These are phyloP conservation scores for Eristalis tenax DNA, from an alignment of 2,888 invertebrate genomes.

Conservation along the genomic window DNA sequence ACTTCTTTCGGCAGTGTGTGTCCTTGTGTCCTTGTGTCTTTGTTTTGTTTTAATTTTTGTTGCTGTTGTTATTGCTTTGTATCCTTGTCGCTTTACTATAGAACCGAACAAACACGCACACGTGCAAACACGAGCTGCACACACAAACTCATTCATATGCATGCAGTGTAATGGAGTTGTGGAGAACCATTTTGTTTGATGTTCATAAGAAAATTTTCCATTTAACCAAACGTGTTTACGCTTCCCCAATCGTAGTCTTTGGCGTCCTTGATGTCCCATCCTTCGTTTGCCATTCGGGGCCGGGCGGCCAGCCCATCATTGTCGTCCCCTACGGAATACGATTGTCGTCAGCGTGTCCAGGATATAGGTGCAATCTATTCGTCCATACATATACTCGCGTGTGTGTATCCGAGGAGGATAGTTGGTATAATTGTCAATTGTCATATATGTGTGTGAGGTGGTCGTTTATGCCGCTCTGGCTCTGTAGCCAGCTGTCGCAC, in stretches of 20 bases:
- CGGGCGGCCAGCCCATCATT: slow-evolving; percentile 33
- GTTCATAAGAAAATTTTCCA: slow-evolving; percentile 63
- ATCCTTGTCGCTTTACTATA: neutral
- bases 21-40: neutral
- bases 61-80: neutral
- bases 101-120: slow-evolving; percentile 15
- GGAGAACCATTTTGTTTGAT: slow-evolving; percentile 62
- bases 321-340: slow-evolving; percentile 32
- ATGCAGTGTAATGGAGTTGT: slow-evolving; percentile 56
- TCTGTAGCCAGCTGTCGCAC: slow-evolving; percentile 14
- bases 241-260: slow-evolving; percentile 24
- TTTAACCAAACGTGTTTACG: slow-evolving; percentile 60
- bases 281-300: neutral
- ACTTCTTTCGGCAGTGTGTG: slow-evolving; percentile 35
- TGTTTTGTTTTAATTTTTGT: neutral
- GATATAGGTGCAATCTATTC: slow-evolving; percentile 40
- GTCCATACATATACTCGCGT: slow-evolving; percentile 26
- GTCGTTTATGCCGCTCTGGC: slow-evolving; percentile 1
- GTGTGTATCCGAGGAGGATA: neutral
- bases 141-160: slow-evolving; percentile 52
- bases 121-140: slow-evolving; percentile 9
- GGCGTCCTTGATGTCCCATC: neutral
- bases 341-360: slow-evolving; percentile 52
- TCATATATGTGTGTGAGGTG: neutral
- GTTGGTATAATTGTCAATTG: neutral